Evolutionary conservation across 30 jellyfish, hydroid and myxozoan genomes (phyloP).

Genomic region (Turritopsis rubra): DNA sequence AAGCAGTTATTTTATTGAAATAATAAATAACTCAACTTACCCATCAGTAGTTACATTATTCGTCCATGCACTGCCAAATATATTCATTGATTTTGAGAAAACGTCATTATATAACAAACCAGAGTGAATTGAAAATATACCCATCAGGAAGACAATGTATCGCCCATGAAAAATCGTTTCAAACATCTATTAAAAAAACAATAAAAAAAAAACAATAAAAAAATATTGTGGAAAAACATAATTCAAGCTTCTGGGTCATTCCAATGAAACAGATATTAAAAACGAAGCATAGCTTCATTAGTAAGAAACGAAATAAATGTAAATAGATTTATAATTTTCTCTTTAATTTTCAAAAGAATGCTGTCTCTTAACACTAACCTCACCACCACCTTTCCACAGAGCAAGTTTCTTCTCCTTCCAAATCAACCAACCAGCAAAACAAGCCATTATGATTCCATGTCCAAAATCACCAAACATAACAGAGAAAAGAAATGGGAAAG

Average conservation of each 20-base stretch:
- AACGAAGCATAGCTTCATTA: no score
- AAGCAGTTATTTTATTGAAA: neutral
- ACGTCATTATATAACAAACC: constrained; percentile 92
- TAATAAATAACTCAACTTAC: no score
- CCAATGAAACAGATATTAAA: no score
- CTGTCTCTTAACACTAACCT: no score
- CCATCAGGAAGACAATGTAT: constrained; percentile 89
- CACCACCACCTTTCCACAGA: constrained; percentile 95
- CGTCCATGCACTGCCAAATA: constrained; percentile 94
- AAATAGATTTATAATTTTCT: no score
- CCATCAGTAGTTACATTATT: constrained; percentile 19
- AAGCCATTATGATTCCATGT: constrained; percentile 81
- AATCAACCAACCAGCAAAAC: constrained; percentile 78
- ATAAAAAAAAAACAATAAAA: no score
- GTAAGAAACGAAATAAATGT: no score
- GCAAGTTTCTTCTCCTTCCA: constrained; percentile 80
- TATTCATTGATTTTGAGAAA: constrained; percentile 88
- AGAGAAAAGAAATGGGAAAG: constrained; percentile 98
- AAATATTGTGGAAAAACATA: neutral
- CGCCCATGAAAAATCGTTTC: constrained; percentile 96
- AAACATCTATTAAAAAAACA: constrained; percentile 74
- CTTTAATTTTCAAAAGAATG: no score
- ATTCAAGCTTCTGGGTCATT: no score
- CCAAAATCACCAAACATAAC: constrained; percentile 99
- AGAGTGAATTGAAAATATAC: constrained; percentile 85